Base-by-base conservation (phyloP, 2,797 vertebrate genomes). In the Sus cebifrons region DNA sequence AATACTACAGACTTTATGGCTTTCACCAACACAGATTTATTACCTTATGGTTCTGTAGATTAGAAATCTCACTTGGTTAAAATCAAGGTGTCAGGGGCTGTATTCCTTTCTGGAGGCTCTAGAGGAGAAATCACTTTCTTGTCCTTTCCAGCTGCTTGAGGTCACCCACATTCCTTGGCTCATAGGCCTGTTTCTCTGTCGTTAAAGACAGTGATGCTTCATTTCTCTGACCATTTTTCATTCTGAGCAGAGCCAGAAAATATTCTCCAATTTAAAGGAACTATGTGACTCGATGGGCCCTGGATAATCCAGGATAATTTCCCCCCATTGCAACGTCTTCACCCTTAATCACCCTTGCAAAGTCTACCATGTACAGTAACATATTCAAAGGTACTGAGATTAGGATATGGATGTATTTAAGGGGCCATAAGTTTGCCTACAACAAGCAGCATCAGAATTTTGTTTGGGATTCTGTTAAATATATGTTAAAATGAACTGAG, bases 191-290 rank as follows among this genome's bases (percentile, higher is more conserved):
- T 23, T 84, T 18, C 12, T 92, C 60, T n/a, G 44, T n/a, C 40
- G 85, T 62, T 49, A 75, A 68, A 90, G 62, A 11, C 5, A 71
- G 54, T 9, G 21, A 0, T 56, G 23, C 20, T 64, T 3, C 36
- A 10, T 85, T 11, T 88, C 27, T 87, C n/a, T 44, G 9, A 91
- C 10, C 23, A 8, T 56, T 94, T 84, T 91, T 81, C 67, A 60
- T 6, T 60, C 4, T 64, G 91, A 84, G 52, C 12, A 73, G 20
- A 87, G 25, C 5, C 40, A 56, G 49, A 67, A 86, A 78, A 92
- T 65, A 78, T 14, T 52, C 23, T 95, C 44, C 20, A 71, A 12
- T 54, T 94, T 89, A 92, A 92, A 93, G 44, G 64, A 23, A 9
- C 60, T n/a, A 52, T 12, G 1, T 54, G 58, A 49, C 40, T 77